Percentiles rank a stretch among this genome's conserved stretches.
Evolutionary conservation across 2,113 vertebrate species (phyloP).

Genomic region (Chloroceryle aenea): DNA sequence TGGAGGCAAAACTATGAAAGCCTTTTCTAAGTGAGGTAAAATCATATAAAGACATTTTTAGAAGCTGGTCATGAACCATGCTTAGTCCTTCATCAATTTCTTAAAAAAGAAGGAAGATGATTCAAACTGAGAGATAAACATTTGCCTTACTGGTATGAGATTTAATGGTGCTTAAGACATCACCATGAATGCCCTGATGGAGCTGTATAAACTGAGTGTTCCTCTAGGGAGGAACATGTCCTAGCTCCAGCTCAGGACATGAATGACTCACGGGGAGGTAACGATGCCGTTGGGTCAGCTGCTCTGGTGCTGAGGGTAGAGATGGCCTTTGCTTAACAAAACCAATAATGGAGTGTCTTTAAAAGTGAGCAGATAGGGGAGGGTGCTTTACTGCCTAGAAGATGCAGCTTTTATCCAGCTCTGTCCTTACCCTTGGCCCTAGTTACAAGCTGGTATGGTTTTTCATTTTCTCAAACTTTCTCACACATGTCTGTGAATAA

Average conservation of each 20-base stretch:
- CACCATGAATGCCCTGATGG: not conserved
- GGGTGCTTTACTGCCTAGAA: not conserved
- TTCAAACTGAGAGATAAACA: not conserved
- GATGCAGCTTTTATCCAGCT: not conserved
- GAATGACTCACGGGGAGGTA: not conserved
- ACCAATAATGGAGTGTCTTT: not conserved
- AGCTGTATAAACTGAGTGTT: not conserved
- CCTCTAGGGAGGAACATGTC: not conserved
- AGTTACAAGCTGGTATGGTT: not conserved
- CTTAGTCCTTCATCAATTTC: not conserved
- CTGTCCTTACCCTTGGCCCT: not conserved
- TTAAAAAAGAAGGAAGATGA: not conserved
- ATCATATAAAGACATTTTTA: not conserved
- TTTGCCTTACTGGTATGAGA: not conserved
- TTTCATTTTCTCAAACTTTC: slow-evolving; percentile 52
- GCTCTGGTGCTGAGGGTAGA: not conserved
- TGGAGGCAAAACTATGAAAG: not conserved
- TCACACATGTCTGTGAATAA: slow-evolving; percentile 51
- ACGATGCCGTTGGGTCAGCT: not conserved
- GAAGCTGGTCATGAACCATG: not conserved
- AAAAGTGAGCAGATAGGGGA: not conserved
- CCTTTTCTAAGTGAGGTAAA: not conserved
- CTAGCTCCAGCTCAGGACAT: not conserved
- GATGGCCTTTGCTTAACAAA: not conserved
- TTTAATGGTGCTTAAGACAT: accelerated